A percentile compares a stretch with the other conserved stretches of the same genome.
Evolutionary conservation across 1,140 invertebrate genomes (phyloP).

Genomic region (Cydia splendana): DNA sequence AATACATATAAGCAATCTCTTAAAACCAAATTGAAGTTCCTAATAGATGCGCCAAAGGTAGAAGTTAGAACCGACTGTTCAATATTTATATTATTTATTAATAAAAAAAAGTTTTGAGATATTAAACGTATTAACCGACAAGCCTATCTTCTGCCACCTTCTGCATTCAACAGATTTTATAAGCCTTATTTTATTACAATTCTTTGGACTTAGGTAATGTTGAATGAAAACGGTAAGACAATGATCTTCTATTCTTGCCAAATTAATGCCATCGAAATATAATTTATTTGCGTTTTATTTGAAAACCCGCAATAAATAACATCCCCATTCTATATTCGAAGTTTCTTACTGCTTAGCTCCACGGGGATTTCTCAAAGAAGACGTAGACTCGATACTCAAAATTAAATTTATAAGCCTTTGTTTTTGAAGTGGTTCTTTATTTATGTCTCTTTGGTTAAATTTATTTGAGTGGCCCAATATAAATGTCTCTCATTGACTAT

Average conservation of each 20-base stretch:
- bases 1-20: too few species aligned
- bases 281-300: background rate
- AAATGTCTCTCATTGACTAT: background rate
- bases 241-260: background rate
- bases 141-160: too few species aligned
- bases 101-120: too few species aligned
- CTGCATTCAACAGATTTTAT: too few species aligned
- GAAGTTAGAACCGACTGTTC: too few species aligned
- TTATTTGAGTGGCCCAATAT: background rate
- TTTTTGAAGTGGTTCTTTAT: background rate
- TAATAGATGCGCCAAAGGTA: too few species aligned
- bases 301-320: background rate
- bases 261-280: background rate
- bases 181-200: too few species aligned
- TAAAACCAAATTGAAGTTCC: too few species aligned
- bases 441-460: background rate
- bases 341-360: background rate
- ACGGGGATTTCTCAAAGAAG: background rate
- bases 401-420: constrained; percentile 14
- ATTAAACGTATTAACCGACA: too few species aligned
- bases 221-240: background rate
- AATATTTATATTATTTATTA: too few species aligned
- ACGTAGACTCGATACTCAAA: background rate
- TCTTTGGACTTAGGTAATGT: too few species aligned
- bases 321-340: background rate